Evolutionary conservation across 2,888 invertebrate genomes (phyloP), one percentile per base, ranked within the genome.

Genomic region (Microctonus hyperodae): DNA sequence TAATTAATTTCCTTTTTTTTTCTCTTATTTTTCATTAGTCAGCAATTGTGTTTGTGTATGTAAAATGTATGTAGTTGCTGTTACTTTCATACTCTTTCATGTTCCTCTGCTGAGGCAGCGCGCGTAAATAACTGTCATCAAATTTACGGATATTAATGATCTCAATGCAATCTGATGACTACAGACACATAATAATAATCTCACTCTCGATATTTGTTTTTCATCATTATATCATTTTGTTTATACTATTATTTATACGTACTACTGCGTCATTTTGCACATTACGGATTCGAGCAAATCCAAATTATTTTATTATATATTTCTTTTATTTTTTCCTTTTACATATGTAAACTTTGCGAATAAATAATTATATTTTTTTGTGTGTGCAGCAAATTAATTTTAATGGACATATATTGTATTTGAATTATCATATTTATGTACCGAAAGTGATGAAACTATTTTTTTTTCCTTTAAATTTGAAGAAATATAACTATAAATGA

Each of bases 401-500:
- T 16, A 44, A 44, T 40, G n/a, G n/a, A 40, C 40, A 40, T 44
- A 44, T 44, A 7, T n/a, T n/a, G 16, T 44, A 16, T 44, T 44
- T 16, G 7, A 44, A 44, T 16, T 44, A 16, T 44, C 16, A 44
- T 44, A 6, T n/a, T 16, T 44, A 44, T 44, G 16, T 44, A 6
- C 4, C 2, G n/a, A n/a, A 44, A 16, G 44, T 44, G 44, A 44
- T 44, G 3, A 16, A 59, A 53, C 55, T 64, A 56, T 60, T 55
- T 59, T 59, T 57, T 53, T 63, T 61, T 64, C 33, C 63, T 63
- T 68, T 69, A 60, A 70, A 53, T 66, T 61, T 35, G 44, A 44
- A 44, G 20, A 44, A 44, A 44, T 44, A 44, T 16, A 44, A 44
- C 4, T 44, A 16, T 16, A 9, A 51, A 51, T 51, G 25, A 11